A percentile compares a stretch with the other conserved stretches of the same genome.
Evolutionary conservation across 2,113 vertebrate species (phyloP).

Genomic region (Colistium nudipinnis): DNA sequence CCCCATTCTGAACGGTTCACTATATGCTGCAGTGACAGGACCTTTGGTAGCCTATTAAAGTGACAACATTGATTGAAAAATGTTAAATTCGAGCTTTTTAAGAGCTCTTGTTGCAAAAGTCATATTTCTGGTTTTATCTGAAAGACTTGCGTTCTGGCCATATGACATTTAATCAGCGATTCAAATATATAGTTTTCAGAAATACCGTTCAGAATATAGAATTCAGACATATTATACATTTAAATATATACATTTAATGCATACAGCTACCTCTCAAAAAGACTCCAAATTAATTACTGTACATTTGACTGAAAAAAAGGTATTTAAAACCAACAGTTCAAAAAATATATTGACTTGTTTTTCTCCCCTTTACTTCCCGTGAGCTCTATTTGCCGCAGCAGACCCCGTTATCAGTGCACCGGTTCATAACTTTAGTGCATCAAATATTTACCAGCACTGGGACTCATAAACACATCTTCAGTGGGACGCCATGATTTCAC

Average conservation of each 20-base stretch:
- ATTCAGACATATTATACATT: too few species aligned
- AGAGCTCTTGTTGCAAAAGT: too few species aligned
- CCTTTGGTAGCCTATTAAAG: too few species aligned
- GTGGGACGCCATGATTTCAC: slow-evolving; percentile 81
- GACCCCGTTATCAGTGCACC: slow-evolving; percentile 51
- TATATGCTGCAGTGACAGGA: too few species aligned
- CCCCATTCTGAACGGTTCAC: too few species aligned
- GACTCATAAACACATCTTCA: slow-evolving; percentile 88
- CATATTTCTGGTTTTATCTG: too few species aligned
- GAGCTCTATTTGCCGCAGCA: slow-evolving; percentile 34
- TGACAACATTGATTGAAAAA: too few species aligned
- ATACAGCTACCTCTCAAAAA: not conserved
- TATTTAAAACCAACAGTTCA: not conserved
- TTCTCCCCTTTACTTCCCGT: not conserved
- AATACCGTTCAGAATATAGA: too few species aligned
- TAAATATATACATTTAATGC: not conserved
- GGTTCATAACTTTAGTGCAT: slow-evolving; percentile 80
- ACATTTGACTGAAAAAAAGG: not conserved
- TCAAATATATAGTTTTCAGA: too few species aligned
- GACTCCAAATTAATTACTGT: not conserved
- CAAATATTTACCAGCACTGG: slow-evolving; percentile 89
- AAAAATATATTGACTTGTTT: not conserved
- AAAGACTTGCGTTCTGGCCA: too few species aligned
- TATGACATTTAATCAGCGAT: too few species aligned
- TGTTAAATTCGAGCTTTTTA: too few species aligned